Evolutionary conservation across 2,797 vertebrate genomes (phyloP).

Genomic region (Lepilemur septentrionalis): DNA sequence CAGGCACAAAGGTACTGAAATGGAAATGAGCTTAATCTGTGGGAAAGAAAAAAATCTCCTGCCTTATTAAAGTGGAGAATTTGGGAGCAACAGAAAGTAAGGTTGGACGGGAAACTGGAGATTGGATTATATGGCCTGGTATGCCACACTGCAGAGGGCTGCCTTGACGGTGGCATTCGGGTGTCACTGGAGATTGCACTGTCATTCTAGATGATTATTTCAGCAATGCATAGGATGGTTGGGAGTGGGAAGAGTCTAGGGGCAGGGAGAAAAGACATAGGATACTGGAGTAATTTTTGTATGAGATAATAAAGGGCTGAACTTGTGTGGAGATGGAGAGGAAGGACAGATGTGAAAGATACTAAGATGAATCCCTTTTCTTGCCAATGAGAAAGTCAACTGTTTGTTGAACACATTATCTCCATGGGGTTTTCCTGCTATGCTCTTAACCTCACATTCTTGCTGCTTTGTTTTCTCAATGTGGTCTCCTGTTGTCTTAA

Average conservation of each 20-base stretch:
- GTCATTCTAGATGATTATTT: not conserved
- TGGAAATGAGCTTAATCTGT: not conserved
- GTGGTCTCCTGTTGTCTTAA: constrained; percentile 72
- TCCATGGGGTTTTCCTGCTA: constrained; percentile 39
- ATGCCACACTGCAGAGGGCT: not conserved
- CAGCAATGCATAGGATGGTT: not conserved
- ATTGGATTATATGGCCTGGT: not conserved
- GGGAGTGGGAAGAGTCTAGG: not conserved
- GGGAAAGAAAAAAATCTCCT: not conserved
- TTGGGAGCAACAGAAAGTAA: not conserved
- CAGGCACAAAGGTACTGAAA: not conserved
- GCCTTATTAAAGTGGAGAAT: not conserved
- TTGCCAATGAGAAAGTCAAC: constrained; percentile 46
- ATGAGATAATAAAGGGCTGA: not conserved
- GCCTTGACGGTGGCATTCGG: not conserved
- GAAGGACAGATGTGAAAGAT: not conserved
- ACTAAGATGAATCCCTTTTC: not conserved
- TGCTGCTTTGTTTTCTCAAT: constrained; percentile 57
- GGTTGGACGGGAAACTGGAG: not conserved
- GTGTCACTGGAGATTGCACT: not conserved
- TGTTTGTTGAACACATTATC: constrained; percentile 49
- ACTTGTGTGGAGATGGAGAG: constrained; percentile 16
- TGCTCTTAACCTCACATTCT: constrained; percentile 27
- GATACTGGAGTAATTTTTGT: not conserved
- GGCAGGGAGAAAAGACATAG: not conserved